Base-by-base conservation (phyloP, 2,888 invertebrate genomes). In the Erebia palarica region DNA sequence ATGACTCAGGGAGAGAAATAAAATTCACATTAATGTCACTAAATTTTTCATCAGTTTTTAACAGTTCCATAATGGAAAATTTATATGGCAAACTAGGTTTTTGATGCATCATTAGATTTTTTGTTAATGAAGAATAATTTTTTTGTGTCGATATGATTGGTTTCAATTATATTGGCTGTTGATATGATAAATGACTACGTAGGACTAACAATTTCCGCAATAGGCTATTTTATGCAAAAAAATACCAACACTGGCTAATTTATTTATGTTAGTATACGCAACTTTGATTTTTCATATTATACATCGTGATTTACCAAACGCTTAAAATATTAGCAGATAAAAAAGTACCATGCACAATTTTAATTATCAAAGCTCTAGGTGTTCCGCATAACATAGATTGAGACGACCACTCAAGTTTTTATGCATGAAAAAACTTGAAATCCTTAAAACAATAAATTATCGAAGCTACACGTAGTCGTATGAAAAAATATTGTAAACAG, bases 141-240 rank as follows among this genome's bases (percentile, higher is more conserved):
- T n/a, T 58, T 18, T 58, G 27, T 21, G 14, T 21, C 11, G 18
- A 55, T 47, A 47, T 55, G 55, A 55, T 55, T 55, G 10, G 55
- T 16, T 55, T 55, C n/a, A 36, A 59, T 11, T 13, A 59, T 36
- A 27, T 47, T 49, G 8, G 61, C 36, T 36, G 36, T 18, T 47
- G 49, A 49, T 47, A 49, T 63, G 61, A 63, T 63, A 63, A 63
- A 63, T 63, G 63, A 63, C 49, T 49, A 21, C 21, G 63, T 49
- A 63, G 47, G 49, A 63, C 49, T 49, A 63, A 49, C 63, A 21
- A 63, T 63, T 63, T 63, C 63, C 63, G 63, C 63, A 63, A 21
- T 49, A 63, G 21, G 18, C 63, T 9, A 21, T 63, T 63, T 21
- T 21, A 18, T 61, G 61, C 63, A 63, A 63, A 63, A 63, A 63